Evolutionary conservation across 2,113 vertebrate genomes (phyloP).

Genomic region (Hydropotes inermis): DNA sequence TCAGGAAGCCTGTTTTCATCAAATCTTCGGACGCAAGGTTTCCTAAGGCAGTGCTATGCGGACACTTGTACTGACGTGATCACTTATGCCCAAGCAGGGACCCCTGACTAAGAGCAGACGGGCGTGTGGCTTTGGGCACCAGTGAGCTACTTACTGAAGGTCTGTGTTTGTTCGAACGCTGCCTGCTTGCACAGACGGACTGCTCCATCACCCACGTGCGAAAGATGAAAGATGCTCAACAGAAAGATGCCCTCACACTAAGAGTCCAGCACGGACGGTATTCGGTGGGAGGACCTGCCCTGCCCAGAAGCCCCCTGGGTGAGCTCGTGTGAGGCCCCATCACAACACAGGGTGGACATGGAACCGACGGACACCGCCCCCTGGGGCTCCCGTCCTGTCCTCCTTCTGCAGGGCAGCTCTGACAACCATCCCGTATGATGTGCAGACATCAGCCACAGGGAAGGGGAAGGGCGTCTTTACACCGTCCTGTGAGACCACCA

Average conservation of each 20-base stretch:
- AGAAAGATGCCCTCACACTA: neutral
- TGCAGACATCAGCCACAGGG: neutral
- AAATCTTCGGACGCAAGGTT: accelerated
- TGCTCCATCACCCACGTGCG: neutral
- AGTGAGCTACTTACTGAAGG: neutral
- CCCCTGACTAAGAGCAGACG: neutral
- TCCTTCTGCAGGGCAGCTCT: neutral
- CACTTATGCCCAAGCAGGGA: accelerated
- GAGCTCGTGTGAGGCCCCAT: neutral
- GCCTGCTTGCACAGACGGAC: neutral
- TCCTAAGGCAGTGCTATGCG: neutral
- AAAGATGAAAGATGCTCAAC: too few species aligned
- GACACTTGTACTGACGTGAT: neutral
- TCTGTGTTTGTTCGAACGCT: neutral
- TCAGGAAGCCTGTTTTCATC: neutral
- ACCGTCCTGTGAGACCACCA: accelerated
- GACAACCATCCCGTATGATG: accelerated
- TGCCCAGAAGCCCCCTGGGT: neutral
- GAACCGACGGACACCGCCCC: accelerated
- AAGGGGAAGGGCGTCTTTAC: neutral
- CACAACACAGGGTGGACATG: accelerated
- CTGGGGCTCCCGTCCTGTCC: neutral
- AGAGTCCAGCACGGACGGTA: neutral
- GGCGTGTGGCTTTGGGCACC: neutral
- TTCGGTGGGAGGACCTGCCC: neutral